Conservation (phyloP, 2,888 invertebrate species). For the Watsonalla cultraria region DNA sequence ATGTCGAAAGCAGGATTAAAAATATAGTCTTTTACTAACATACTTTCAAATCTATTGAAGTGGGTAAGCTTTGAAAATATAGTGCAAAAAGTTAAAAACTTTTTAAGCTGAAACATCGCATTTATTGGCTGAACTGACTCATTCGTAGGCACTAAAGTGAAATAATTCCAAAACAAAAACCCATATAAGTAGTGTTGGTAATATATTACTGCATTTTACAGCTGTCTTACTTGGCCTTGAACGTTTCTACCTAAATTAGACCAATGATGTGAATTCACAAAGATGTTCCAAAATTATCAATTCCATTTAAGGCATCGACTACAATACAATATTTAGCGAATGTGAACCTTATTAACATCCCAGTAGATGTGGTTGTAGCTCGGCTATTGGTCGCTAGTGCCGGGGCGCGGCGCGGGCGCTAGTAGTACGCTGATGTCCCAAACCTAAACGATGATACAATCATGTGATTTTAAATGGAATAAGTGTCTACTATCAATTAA, state of each 20-base stretch:
- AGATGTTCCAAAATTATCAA: too few species aligned
- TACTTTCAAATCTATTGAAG: too few species aligned
- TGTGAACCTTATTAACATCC: conserved; percentile 7
- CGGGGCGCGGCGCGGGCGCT: conserved; percentile 56
- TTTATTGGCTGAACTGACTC: neutral
- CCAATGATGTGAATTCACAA: too few species aligned
- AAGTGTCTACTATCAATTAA: too few species aligned
- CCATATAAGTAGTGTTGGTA: neutral
- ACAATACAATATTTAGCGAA: conserved; percentile 5
- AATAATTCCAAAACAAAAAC: neutral
- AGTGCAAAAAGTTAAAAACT: too few species aligned
- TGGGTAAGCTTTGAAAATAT: too few species aligned
- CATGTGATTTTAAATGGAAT: too few species aligned
- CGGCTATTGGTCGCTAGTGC: conserved; percentile 40
- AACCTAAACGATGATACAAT: conserved; percentile 38
- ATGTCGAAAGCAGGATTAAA: too few species aligned
- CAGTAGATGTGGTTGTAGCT: conserved; percentile 1
- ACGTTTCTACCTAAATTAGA: neutral
- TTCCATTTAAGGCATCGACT: neutral
- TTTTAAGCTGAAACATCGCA: too few species aligned
- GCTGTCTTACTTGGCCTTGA: neutral
- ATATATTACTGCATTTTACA: neutral
- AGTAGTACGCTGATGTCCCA: conserved; percentile 89
- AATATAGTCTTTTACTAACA: too few species aligned
- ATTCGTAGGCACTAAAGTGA: neutral